Percentiles rank a stretch among this genome's conserved stretches.
Conservation (phyloP, 2,888 invertebrate genomes). For the Gryllus longicercus region DNA sequence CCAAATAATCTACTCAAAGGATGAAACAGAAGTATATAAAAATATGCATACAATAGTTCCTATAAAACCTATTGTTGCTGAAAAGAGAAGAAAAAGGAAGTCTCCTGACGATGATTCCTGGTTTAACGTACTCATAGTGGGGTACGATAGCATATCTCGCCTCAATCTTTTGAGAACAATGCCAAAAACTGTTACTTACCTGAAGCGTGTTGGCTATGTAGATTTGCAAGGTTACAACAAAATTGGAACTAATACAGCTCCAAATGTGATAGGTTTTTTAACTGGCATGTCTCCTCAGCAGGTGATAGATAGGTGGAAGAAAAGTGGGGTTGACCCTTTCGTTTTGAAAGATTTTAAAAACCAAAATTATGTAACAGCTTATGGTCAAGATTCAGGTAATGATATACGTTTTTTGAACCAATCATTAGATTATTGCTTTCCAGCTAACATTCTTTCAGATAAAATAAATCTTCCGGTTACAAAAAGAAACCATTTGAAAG, state of each 20-base stretch:
- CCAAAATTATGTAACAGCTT: conserved; percentile 72
- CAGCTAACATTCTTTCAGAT: conserved; percentile 64
- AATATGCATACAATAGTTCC: conserved; percentile 37
- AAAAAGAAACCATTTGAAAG: conserved; percentile 42
- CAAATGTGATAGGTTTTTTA: conserved; percentile 66
- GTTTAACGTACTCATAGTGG: conserved; percentile 46
- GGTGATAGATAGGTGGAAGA: conserved; percentile 38
- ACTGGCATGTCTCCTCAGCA: conserved; percentile 58
- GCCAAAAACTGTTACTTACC: too few species aligned
- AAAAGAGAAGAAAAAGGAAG: conserved; percentile 19
- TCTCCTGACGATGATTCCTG: not conserved
- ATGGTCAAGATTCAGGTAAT: conserved; percentile 69
- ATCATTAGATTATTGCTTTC: conserved; percentile 78
- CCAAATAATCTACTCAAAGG: not conserved
- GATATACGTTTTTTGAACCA: conserved; percentile 62
- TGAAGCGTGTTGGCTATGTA: too few species aligned
- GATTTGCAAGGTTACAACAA: too few species aligned
- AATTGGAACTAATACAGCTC: too few species aligned
- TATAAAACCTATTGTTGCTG: not conserved
- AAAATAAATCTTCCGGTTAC: conserved; percentile 43
- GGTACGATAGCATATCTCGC: conserved; percentile 46
- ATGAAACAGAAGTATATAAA: conserved; percentile 30
- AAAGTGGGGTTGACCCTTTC: conserved; percentile 63
- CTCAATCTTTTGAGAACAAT: too few species aligned
- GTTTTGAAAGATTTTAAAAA: conserved; percentile 73